phyloP scores from a whole-genome alignment of 2,113 vertebrate species.

The Cebidichthys violaceus region DNA sequence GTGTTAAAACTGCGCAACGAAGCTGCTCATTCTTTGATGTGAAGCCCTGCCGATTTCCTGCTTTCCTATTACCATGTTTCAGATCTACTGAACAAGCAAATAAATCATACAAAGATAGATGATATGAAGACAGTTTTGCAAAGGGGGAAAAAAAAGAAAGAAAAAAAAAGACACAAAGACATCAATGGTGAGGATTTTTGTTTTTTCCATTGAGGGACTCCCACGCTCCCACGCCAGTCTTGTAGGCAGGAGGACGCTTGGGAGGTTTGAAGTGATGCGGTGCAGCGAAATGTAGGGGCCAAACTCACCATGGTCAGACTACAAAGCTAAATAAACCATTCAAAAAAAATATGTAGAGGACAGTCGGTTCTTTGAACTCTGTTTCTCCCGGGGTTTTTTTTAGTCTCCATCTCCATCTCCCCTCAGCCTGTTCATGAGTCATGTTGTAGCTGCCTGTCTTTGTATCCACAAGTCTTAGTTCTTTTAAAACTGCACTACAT shows the following conservation, averaged over 20 bases:
- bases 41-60: slow-evolving; percentile 48
- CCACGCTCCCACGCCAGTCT: slow-evolving; percentile 35
- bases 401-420: slow-evolving; percentile 2
- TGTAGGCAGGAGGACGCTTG: slow-evolving; percentile 5
- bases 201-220: slow-evolving; percentile 48
- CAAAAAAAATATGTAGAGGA: slow-evolving; percentile 24
- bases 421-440: neutral
- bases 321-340: slow-evolving; percentile 66
- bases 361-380: slow-evolving; percentile 36
- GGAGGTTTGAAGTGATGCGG: slow-evolving; percentile 20
- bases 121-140: slow-evolving; percentile 44
- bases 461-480: neutral
- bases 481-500: neutral
- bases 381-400: slow-evolving; percentile 1
- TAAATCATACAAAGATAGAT: slow-evolving; percentile 46
- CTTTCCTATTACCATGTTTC: slow-evolving; percentile 40
- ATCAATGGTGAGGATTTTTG: slow-evolving; percentile 35
- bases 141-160: neutral
- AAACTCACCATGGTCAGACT: slow-evolving; percentile 29
- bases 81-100: slow-evolving; percentile 57
- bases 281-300: neutral
- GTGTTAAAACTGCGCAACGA: neutral
- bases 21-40: slow-evolving; percentile 14
- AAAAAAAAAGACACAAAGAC: slow-evolving; percentile 30
- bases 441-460: neutral